Base-by-base conservation (phyloP, 1,140 invertebrate species). In the Penaeus indicus region DNA sequence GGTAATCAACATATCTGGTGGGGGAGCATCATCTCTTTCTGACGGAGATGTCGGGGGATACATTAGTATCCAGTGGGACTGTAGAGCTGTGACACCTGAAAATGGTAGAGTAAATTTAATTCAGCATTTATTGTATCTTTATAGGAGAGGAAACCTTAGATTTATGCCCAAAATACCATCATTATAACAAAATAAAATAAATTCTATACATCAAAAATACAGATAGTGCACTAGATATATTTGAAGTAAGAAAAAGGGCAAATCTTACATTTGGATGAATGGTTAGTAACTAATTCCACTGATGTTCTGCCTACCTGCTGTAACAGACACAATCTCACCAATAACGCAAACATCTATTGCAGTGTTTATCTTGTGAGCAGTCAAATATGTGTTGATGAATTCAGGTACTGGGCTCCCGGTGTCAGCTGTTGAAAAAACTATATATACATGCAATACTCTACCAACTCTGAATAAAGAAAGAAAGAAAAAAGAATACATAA, bases 341-440 rank as follows among this genome's bases (percentile, higher is more conserved):
- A 99, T 92, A 18, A 98, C 96, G 92, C 98, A 99, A 4, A 98
- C 97, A 94, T 99, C 98, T 79, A 99, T 95, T 27, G 97, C 94
- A 84, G 99, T 95, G 93, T 96, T 95, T 93, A 95, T 94, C 94
- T 96, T 97, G 91, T 97, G 97, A 64, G 98, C 97, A 47, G 98
- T 98, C 91, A 99, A 99, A 92, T 99, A 99, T 32, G 97, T 96
- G 94, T 99, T 99, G 97, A 99, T 99, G 91, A 98, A 98, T 92
- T 98, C 98, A 95, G 99, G 99, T 92, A 99, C 99, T 91, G 99
- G 98, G 0, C 86, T 80, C 22, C 89, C 78, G 38, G 89, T 88
- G 84, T 91, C 77, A 42, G 42, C 93, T 93, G 92, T 85, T 98
- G 97, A 92, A 97, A 98, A 93, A 97, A 98, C n/a, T 90, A 98